These are phyloP conservation scores for Vombatus ursinus DNA, from an alignment of 2,113 vertebrate species.

Conservation along the genomic window DNA sequence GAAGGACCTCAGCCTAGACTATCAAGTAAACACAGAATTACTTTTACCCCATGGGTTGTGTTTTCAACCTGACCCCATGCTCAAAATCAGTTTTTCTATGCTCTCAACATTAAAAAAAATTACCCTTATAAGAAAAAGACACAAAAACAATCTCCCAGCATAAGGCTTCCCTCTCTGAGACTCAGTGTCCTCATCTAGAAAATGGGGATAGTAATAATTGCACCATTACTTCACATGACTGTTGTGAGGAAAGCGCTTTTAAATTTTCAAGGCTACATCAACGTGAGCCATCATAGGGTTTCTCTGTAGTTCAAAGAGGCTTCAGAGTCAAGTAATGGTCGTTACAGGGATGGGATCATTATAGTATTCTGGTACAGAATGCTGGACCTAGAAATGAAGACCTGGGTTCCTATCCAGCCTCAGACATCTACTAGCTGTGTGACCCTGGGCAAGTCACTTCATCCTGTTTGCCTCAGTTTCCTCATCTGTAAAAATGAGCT, in stretches of 20 bases:
- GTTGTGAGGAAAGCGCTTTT: background rate
- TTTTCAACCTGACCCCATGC: background rate
- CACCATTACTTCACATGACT: background rate
- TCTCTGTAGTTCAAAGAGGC: background rate
- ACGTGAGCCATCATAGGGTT: background rate
- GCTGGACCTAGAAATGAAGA: background rate
- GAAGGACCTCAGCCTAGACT: background rate
- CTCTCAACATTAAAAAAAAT: background rate
- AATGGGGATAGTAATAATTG: background rate
- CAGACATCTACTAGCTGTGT: too few species aligned
- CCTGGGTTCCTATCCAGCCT: background rate
- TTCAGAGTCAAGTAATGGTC: background rate
- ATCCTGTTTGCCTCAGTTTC: background rate
- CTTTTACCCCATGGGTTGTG: background rate
- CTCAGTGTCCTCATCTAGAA: constrained; percentile 1
- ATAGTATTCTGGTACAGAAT: too few species aligned
- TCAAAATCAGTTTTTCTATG: background rate
- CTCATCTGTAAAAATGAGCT: background rate
- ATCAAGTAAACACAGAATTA: background rate
- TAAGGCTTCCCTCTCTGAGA: background rate
- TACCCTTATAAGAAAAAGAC: background rate
- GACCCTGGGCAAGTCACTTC: background rate
- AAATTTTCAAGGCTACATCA: background rate
- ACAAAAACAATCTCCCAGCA: background rate
- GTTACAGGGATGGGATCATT: background rate